Percentiles rank a stretch among this genome's conserved stretches.
Evolutionary conservation across 1,140 invertebrate genomes (phyloP).

Genomic region (Myzus persicae): DNA sequence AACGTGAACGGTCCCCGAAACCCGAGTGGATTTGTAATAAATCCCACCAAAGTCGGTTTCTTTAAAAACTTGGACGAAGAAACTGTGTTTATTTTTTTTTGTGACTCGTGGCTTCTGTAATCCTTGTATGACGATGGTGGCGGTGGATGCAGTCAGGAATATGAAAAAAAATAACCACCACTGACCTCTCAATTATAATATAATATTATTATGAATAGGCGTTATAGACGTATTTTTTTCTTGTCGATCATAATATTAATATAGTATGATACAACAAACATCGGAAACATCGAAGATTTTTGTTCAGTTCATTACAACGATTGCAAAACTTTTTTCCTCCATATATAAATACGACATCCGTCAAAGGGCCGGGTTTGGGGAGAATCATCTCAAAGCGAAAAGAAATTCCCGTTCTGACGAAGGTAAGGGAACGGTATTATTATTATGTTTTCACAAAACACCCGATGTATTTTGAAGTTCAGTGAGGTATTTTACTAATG

Average conservation of each 20-base stretch:
- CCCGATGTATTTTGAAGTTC: not conserved
- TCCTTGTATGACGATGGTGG: not conserved
- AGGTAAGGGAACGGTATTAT: not conserved
- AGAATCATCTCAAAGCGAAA: not conserved
- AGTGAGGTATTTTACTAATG: not conserved
- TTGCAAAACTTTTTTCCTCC: not conserved
- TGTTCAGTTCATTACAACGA: not conserved
- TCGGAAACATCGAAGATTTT: not conserved
- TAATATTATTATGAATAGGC: not conserved
- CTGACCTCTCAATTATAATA: not conserved
- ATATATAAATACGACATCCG: not conserved
- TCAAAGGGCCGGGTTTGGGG: not conserved
- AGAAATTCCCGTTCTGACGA: not conserved
- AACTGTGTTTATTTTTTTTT: constrained; percentile 1
- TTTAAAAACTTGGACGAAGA: not conserved
- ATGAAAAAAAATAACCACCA: not conserved
- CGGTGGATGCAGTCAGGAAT: not conserved
- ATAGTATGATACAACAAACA: not conserved
- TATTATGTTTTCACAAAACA: not conserved
- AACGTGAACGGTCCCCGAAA: not conserved
- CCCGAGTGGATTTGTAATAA: not conserved
- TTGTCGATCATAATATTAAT: not conserved
- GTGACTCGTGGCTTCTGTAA: not conserved
- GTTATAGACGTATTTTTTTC: not conserved
- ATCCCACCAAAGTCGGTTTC: not conserved